phyloP scores from a whole-genome alignment of 2,797 vertebrate species.

The Sus cebifrons region DNA sequence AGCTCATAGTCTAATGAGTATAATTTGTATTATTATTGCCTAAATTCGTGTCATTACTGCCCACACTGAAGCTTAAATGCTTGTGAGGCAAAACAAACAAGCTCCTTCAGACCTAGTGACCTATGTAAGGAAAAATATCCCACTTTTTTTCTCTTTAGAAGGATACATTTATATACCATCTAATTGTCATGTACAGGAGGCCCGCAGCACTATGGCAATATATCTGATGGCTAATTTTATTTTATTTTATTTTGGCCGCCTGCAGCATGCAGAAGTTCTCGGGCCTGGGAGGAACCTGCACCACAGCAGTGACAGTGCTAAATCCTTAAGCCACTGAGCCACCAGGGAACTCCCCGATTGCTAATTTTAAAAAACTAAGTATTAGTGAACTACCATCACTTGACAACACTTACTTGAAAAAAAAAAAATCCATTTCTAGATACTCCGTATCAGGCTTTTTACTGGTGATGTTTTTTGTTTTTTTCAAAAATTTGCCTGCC shows the following conservation, averaged over 20 bases:
- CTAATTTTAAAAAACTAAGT: neutral
- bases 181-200: neutral
- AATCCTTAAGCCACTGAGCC: no score
- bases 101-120: neutral
- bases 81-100: conserved; percentile 36
- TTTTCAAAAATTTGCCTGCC: neutral
- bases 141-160: conserved; percentile 9
- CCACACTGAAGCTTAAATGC: neutral
- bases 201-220: neutral
- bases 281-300: no score
- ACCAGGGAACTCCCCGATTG: no score
- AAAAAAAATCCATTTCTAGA: conserved; percentile 1
- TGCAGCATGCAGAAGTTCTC: no score
- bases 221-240: neutral
- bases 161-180: conserved; percentile 19
- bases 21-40: conserved; percentile 51
- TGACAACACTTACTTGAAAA: neutral
- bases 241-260: no score
- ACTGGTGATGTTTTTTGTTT: neutral
- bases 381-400: neutral
- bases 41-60: neutral
- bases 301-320: no score
- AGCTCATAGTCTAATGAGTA: conserved; percentile 12
- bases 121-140: neutral
- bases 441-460: neutral